Base-by-base conservation (phyloP, 2,888 invertebrate species). In the Andrena minutula region DNA sequence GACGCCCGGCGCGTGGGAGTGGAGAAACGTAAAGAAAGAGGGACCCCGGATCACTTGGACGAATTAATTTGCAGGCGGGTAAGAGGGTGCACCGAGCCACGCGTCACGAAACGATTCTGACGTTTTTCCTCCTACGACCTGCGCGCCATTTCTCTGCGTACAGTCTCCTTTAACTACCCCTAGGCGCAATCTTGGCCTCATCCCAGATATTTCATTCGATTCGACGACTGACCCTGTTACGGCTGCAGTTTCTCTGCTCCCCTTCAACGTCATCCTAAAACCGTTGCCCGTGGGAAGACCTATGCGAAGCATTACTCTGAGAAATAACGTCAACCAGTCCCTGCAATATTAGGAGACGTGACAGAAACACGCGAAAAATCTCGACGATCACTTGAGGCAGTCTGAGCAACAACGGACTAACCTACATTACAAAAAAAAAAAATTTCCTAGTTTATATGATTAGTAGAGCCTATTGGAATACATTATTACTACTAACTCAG, bases 141-240 rank as follows among this genome's bases (percentile, higher is more conserved):
- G 8, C 53, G 53, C 7, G 53, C 7, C 28, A 16, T 71, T 71
- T 74, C 41, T 49, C 7, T 20, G 58, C 70, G 56, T 77, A 83
- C 58, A 74, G 32, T 58, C 63, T n/a, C 74, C 68, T 63, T 79
- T 85, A 82, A 83, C 60, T 35, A 49, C 70, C 35, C 8, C 56
- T 35, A 8, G 32, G 23, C 49, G 78, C 82, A 83, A 85, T 87
- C 75, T 82, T 70, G 65, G 51, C 61, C 51, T 79, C 70, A 63
- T 80, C 71, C 51, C 16, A 58, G 28, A 20, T 32, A 82, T 82
- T 84, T 84, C 78, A 87, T 79, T 85, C 75, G 53, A 64, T 53
- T 68, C 53, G 32, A 64, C 51, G 20, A 64, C 28, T 77, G 60
- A 61, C 64, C 64, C 73, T 64, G 63, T 83, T 85, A 75, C 61